Conservation (phyloP, 1,140 invertebrate species). For the Neodiprion fabricii region DNA sequence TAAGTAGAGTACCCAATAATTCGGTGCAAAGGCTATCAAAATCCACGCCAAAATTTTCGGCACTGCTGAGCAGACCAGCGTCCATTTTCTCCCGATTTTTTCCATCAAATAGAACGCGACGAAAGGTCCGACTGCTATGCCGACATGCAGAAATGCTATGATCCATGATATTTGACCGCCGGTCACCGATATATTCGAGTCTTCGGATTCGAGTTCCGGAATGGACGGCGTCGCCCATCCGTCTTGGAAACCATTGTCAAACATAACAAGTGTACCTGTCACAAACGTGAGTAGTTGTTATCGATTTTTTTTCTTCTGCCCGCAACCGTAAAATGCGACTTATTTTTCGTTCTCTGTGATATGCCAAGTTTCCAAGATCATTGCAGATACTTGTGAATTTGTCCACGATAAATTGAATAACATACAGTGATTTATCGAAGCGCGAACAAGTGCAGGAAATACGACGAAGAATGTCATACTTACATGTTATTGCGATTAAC, state of each 20-base stretch:
- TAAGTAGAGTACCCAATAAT: conserved; percentile 46
- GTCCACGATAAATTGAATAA: too few relatives aligned
- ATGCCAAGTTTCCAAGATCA: too few relatives aligned
- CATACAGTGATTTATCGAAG: too few relatives aligned
- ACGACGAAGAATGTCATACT: conserved; percentile 36
- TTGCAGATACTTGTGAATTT: too few relatives aligned
- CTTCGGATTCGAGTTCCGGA: conserved; percentile 48
- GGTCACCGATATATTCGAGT: conserved; percentile 41
- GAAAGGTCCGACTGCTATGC: conserved; percentile 51
- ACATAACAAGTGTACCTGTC: conserved; percentile 54
- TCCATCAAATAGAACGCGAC: conserved; percentile 63
- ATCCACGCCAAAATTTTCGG: conserved; percentile 67
- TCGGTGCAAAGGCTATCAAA: conserved; percentile 55
- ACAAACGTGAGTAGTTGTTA: neutral
- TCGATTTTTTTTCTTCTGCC: neutral
- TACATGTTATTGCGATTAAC: conserved; percentile 52
- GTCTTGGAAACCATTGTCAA: conserved; percentile 56
- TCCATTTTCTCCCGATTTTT: conserved; percentile 64
- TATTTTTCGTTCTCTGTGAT: neutral
- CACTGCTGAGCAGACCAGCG: conserved; percentile 60
- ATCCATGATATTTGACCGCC: conserved; percentile 45
- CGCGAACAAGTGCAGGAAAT: too few relatives aligned
- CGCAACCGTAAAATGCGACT: neutral
- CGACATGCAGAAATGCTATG: conserved; percentile 55
- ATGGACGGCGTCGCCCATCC: conserved; percentile 57